Evolutionary conservation across 2,113 vertebrate species (phyloP).

Genomic region (Ivindomyrus marchei): DNA sequence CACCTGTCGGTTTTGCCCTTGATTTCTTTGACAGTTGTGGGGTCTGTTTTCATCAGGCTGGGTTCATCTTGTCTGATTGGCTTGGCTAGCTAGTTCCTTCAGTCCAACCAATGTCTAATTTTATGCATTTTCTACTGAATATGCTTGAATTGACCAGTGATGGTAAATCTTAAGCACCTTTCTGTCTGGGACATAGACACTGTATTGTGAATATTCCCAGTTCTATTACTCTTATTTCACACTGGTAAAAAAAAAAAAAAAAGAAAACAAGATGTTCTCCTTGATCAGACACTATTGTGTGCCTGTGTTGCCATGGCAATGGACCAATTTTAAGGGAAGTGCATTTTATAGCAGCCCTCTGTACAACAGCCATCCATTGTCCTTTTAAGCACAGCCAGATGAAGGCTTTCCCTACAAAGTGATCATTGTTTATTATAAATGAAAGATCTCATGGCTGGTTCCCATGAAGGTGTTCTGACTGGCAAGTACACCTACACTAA

Average conservation of each 20-base stretch:
- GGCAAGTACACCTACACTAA: neutral
- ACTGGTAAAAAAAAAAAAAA: neutral
- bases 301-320: slow-evolving; percentile 1
- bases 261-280: slow-evolving; percentile 9
- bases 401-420: neutral
- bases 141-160: neutral
- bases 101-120: neutral
- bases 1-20: neutral
- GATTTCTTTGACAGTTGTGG: neutral
- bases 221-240: neutral
- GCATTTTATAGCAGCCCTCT: neutral
- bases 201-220: neutral
- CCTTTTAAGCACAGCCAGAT: neutral
- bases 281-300: neutral
- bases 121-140: neutral
- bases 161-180: neutral
- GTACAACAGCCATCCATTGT: neutral
- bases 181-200: neutral
- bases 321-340: slow-evolving; percentile 1
- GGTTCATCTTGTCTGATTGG: neutral
- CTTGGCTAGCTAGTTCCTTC: neutral
- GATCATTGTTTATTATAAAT: neutral
- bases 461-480: neutral
- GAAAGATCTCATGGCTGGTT: neutral
- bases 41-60: neutral